phyloP scores from a whole-genome alignment of 2,888 invertebrate species.

The Latrodectus elegans region DNA sequence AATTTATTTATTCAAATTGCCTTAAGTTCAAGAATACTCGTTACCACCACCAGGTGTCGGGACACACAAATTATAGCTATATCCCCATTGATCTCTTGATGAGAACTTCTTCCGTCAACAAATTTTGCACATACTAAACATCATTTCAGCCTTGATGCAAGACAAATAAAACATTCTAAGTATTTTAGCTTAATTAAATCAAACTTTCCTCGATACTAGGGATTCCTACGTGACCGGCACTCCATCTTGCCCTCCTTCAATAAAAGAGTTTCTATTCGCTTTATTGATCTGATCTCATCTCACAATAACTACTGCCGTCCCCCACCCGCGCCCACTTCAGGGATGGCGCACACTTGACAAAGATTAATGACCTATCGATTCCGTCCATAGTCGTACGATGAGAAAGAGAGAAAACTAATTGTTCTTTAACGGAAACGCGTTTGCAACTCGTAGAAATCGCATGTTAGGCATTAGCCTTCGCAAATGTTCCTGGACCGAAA shows the following conservation, averaged over 20 bases:
- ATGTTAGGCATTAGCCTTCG: neutral
- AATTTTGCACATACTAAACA: no score
- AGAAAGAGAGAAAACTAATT: neutral
- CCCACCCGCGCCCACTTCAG: neutral
- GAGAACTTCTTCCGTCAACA: no score
- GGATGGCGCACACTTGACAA: neutral
- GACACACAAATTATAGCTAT: no score
- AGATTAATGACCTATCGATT: slow-evolving; percentile 3
- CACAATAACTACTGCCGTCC: neutral
- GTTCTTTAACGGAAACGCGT: neutral
- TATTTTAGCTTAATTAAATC: slow-evolving; percentile 5
- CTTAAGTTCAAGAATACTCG: no score
- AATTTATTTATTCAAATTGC: no score
- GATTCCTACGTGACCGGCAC: neutral
- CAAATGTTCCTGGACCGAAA: no score
- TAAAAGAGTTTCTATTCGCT: slow-evolving; percentile 2
- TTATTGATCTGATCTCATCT: neutral
- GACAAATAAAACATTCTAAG: neutral
- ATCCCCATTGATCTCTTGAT: no score
- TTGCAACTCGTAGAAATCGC: neutral
- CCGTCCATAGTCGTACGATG: neutral
- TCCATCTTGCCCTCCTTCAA: neutral
- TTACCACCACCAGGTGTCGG: no score
- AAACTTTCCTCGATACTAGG: neutral
- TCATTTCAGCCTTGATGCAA: no score